Percentiles rank a stretch among this genome's conserved stretches.
Conservation (phyloP, 2,113 vertebrate genomes). For the Trichechus manatus region DNA sequence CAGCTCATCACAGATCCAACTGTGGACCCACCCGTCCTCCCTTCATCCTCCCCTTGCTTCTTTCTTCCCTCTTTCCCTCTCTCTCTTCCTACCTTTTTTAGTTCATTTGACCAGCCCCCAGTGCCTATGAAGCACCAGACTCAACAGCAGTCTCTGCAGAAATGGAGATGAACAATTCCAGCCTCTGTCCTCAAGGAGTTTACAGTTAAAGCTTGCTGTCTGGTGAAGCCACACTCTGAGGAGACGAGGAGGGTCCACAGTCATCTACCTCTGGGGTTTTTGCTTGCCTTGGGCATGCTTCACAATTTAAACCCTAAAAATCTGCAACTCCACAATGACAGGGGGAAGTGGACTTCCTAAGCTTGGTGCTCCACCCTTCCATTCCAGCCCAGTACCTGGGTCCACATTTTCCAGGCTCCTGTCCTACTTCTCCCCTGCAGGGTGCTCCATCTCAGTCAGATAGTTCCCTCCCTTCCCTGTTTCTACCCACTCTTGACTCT, state of each 20-base stretch:
- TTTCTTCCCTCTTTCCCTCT: background rate
- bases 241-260: background rate
- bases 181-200: background rate
- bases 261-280: background rate
- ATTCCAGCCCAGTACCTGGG: background rate
- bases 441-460: background rate
- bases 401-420: background rate
- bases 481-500: background rate
- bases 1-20: too few species aligned
- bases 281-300: background rate
- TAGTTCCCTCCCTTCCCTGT: background rate
- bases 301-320: background rate
- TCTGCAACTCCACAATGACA: background rate
- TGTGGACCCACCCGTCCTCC: background rate
- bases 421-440: background rate
- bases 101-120: background rate
- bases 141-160: background rate
- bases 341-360: background rate
- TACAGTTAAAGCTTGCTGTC: background rate
- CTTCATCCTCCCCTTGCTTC: background rate
- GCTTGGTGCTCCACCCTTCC: background rate
- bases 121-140: background rate
- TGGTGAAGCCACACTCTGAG: background rate
- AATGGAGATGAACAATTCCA: rapidly evolving
- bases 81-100: background rate